Percentiles rank a stretch among this genome's conserved stretches.
Evolutionary conservation across 2,888 invertebrate species (phyloP).

Genomic region (Clusia tigrina): DNA sequence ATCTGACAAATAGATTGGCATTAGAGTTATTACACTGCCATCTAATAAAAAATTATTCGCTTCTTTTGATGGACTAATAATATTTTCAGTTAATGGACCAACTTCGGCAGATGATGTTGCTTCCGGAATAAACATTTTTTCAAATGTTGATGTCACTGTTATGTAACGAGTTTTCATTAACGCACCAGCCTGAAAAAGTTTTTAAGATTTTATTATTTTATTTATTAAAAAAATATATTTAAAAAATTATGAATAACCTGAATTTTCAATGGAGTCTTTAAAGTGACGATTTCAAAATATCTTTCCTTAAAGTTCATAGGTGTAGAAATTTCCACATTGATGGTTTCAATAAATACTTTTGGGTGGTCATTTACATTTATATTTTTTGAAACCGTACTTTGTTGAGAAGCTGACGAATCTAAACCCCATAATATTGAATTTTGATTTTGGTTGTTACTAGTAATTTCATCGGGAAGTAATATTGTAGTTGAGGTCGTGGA

Average conservation of each 20-base stretch:
- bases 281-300: conserved; percentile 89
- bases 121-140: conserved; percentile 76
- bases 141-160: conserved; percentile 86
- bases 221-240: not conserved
- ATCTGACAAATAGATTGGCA: conserved; percentile 78
- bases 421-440: conserved; percentile 67
- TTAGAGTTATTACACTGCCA: conserved; percentile 83
- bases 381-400: conserved; percentile 69
- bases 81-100: conserved; percentile 87
- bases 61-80: conserved; percentile 75
- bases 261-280: conserved; percentile 88
- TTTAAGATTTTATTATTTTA: not conserved
- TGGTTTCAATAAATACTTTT: conserved; percentile 75
- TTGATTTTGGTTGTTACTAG: conserved; percentile 64
- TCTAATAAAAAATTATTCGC: conserved; percentile 74
- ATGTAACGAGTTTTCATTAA: conserved; percentile 87
- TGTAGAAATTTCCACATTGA: conserved; percentile 88
- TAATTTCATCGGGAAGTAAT: conserved; percentile 62
- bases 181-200: conserved; percentile 76
- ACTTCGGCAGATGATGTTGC: conserved; percentile 68
- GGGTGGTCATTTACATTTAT: conserved; percentile 51
- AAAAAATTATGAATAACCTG: conserved; percentile 69
- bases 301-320: conserved; percentile 85
- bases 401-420: conserved; percentile 75
- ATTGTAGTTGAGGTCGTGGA: conserved; percentile 65